Percentiles rank a stretch among this genome's conserved stretches.
phyloP scores from a whole-genome alignment of 2,888 invertebrate species.

The Drosophila mimetica region DNA sequence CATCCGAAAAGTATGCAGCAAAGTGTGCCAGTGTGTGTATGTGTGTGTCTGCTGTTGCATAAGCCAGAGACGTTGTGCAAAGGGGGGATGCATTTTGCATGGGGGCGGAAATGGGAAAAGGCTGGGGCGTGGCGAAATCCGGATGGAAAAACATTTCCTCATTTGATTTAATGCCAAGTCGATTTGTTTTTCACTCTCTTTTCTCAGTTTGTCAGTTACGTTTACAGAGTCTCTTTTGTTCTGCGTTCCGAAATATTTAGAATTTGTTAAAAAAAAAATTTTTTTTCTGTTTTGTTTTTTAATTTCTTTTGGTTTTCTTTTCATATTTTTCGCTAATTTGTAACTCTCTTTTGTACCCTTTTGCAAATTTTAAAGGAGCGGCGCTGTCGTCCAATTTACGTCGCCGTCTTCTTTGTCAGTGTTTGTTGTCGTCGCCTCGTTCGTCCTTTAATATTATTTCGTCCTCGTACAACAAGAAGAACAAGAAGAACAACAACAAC shows the following conservation, averaged over 20 bases:
- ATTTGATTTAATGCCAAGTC: conserved; percentile 2
- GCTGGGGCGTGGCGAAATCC: not conserved
- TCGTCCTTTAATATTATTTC: conserved; percentile 41
- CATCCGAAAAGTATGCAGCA: conserved; percentile 32
- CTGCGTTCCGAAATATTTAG: no score
- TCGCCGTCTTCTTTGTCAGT: conserved; percentile 54
- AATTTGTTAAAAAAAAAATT: no score
- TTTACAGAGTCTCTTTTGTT: not conserved
- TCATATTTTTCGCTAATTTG: not conserved
- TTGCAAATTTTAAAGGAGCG: conserved; percentile 18
- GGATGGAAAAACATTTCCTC: not conserved
- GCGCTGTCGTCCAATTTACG: conserved; percentile 58
- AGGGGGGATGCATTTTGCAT: conserved; percentile 1
- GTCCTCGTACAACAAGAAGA: conserved; percentile 41
- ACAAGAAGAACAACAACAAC: conserved; percentile 14
- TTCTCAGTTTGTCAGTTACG: conserved; percentile 17
- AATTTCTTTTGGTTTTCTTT: not conserved
- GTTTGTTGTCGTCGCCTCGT: conserved; percentile 48
- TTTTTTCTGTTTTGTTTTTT: not conserved
- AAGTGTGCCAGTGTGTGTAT: conserved; percentile 9
- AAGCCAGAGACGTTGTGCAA: conserved; percentile 25
- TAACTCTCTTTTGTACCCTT: no score
- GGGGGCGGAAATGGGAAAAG: no score
- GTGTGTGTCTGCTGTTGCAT: conserved; percentile 21
- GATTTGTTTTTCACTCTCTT: conserved; percentile 1